A percentile compares a stretch with the other conserved stretches of the same genome.
Conservation (phyloP, 2,797 vertebrate species). For the Dryobates pubescens region DNA sequence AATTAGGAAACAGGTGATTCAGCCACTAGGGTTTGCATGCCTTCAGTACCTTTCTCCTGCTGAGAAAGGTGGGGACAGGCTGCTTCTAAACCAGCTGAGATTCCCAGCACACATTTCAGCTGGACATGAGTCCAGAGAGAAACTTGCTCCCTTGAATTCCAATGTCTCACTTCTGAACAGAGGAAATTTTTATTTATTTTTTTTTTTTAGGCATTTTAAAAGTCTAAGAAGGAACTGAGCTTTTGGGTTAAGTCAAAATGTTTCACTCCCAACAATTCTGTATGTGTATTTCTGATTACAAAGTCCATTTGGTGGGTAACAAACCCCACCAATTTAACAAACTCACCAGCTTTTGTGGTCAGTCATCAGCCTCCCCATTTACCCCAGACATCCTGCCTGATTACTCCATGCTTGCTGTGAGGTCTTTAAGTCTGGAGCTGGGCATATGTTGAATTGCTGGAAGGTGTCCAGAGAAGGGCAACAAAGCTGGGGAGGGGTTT, state of each 20-base stretch:
- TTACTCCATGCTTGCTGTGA: background rate
- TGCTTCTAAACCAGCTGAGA: background rate
- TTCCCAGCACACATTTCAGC: background rate
- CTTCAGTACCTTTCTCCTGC: background rate
- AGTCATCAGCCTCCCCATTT: background rate
- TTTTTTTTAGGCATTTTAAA: background rate
- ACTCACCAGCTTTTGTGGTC: background rate
- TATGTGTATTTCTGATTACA: background rate
- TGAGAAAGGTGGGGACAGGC: background rate
- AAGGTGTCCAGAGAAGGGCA: too few relatives aligned
- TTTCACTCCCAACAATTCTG: background rate
- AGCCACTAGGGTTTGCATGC: fast-evolving
- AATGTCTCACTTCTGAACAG: background rate
- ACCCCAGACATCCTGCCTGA: background rate
- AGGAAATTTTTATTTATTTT: background rate
- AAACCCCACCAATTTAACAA: background rate
- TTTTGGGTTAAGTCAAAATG: background rate
- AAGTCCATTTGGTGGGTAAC: background rate
- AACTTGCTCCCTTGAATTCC: background rate
- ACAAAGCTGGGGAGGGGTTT: too few relatives aligned
- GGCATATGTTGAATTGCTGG: too few relatives aligned
- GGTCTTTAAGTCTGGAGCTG: background rate
- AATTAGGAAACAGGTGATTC: background rate
- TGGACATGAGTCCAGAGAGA: background rate
- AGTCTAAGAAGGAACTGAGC: background rate